These are phyloP conservation scores for Epinotia brunnichana DNA, from an alignment of 2,888 invertebrate genomes.

Conservation along the genomic window DNA sequence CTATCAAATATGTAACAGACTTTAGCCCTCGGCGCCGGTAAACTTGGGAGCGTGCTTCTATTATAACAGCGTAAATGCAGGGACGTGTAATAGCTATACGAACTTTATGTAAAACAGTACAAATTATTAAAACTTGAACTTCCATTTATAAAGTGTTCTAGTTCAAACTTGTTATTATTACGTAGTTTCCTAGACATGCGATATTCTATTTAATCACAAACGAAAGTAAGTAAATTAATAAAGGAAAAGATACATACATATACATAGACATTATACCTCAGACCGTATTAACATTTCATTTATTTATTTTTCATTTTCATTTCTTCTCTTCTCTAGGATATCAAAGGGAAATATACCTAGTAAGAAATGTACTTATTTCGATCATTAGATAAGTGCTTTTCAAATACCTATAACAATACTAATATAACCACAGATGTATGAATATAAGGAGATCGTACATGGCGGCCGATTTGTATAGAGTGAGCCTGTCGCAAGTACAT, in stretches of 20 bases:
- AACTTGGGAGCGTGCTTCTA: conserved; percentile 33
- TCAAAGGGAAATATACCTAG: too few relatives aligned
- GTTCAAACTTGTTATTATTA: neutral
- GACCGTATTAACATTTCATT: too few relatives aligned
- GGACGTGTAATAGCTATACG: neutral
- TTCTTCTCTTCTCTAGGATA: too few relatives aligned
- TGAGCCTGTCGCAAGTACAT: too few relatives aligned
- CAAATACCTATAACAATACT: too few relatives aligned
- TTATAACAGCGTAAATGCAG: conserved; percentile 25
- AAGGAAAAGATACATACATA: neutral
- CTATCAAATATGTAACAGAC: conserved; percentile 39
- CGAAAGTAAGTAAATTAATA: neutral
- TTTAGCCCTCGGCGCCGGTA: conserved; percentile 22
- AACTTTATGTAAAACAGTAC: neutral
- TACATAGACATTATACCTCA: too few relatives aligned
- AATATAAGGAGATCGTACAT: too few relatives aligned
- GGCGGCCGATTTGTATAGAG: too few relatives aligned
- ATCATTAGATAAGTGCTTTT: too few relatives aligned
- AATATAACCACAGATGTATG: too few relatives aligned
- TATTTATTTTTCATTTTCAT: too few relatives aligned
- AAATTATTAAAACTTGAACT: conserved; percentile 3
- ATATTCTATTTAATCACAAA: neutral
- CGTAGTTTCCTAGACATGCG: neutral
- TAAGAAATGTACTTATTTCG: too few relatives aligned
- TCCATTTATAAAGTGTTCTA: neutral